Base-by-base conservation (phyloP, 2,888 invertebrate species). In the Bibio marci region DNA sequence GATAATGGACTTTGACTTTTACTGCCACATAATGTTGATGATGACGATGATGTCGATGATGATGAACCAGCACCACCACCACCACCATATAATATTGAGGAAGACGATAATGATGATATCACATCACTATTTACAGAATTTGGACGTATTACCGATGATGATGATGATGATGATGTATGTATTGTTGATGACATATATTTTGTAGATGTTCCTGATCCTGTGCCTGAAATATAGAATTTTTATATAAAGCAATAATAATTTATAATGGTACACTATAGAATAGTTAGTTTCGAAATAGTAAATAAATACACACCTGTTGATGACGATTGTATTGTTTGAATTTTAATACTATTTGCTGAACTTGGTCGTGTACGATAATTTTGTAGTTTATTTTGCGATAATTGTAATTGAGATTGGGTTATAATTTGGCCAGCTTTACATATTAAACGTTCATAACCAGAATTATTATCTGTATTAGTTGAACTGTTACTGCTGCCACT, bases 331-430 rank as follows among this genome's bases (percentile, higher is more conserved):
- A 22, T 22, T 22, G 8, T 22, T 22, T 22, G 22, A 6, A 22
- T 48, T 44, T 50, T 52, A 25, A 57, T 59, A 41, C 55, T 57
- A 42, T 58, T 59, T 10, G 56, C 58, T 1, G 60, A 59, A 45
- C 54, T 58, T 4, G 62, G 61, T 13, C 60, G 48, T 3, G 58
- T 54, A 41, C 51, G 53, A 8, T 53, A 47, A 40, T 46, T 48
- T 32, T 43, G 40, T 35, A 5, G 22, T 22, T 25, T 13, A 30
- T n/a, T 28, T 17, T 17, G 30, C 22, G 19, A n/a, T 26, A 35
- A 26, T 14, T 13, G 10, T 14, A 18, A 30, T 5, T 34, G 18
- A n/a, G n/a, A 7, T n/a, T 7, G n/a, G 5, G 30, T 14, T 15
- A 18, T 11, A 28, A 15, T 25, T 19, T 17, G n/a, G 3, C 11